Conservation (phyloP, 2,113 vertebrate species). For the Opisthocomus hoazin region DNA sequence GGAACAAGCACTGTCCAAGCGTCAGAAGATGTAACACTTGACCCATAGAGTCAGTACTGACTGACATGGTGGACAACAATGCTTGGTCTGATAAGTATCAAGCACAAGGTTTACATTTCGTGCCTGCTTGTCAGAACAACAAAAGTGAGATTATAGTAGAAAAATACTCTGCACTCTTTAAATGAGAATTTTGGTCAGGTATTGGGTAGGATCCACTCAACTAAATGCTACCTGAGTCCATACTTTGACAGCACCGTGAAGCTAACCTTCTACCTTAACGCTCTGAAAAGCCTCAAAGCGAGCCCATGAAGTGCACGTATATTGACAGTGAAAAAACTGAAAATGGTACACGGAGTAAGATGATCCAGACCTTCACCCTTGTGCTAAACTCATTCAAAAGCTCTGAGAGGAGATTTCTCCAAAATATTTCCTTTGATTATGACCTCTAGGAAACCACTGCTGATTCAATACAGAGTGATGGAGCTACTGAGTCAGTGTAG, state of each 20-base stretch:
- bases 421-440: background rate
- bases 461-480: background rate
- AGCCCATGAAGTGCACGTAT: background rate
- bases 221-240: background rate
- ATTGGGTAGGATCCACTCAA: background rate
- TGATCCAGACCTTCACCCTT: background rate
- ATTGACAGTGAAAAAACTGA: background rate
- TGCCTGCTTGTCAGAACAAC: background rate
- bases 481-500: background rate
- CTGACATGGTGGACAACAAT: background rate
- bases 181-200: background rate
- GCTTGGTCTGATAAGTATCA: background rate
- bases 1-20: fast-evolving
- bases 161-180: background rate
- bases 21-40: background rate
- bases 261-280: background rate
- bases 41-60: background rate
- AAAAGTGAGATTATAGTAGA: background rate
- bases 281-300: background rate
- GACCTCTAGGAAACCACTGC: background rate
- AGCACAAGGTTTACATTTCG: background rate
- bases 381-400: background rate
- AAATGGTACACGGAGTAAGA: background rate
- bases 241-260: background rate
- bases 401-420: background rate